These are phyloP conservation scores for Neosilurus mollespiculum DNA, from an alignment of 2,797 vertebrate genomes.

Conservation along the genomic window DNA sequence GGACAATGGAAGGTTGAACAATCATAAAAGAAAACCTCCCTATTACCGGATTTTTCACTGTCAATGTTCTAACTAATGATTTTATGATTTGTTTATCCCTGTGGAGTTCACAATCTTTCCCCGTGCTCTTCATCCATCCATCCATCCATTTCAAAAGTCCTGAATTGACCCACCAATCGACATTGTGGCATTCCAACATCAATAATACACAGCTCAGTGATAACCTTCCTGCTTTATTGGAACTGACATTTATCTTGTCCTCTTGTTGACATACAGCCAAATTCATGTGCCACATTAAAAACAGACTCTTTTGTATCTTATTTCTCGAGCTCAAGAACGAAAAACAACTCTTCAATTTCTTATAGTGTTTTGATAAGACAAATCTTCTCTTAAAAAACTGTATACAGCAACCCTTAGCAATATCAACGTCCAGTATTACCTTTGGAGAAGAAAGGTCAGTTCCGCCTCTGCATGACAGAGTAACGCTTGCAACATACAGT, in stretches of 20 bases:
- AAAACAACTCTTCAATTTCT: background rate
- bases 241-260: background rate
- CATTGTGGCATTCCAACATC: background rate
- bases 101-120: background rate
- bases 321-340: background rate
- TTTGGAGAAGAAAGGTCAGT: background rate
- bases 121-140: background rate
- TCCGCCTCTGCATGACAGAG: background rate
- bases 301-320: background rate
- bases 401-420: background rate
- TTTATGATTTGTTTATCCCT: background rate
- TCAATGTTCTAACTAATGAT: background rate
- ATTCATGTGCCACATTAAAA: background rate
- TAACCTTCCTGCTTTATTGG: background rate
- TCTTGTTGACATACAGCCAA: background rate
- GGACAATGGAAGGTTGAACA: too few relatives aligned
- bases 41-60: background rate
- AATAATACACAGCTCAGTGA: background rate
- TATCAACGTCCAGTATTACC: background rate
- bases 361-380: background rate
- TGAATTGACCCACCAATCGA: background rate
- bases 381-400: background rate
- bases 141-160: background rate
- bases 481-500: background rate
- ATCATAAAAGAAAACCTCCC: too few relatives aligned